A percentile compares a stretch with the other conserved stretches of the same genome.
Evolutionary conservation across 2,113 vertebrate genomes (phyloP).

Genomic region (Dinomys branickii): DNA sequence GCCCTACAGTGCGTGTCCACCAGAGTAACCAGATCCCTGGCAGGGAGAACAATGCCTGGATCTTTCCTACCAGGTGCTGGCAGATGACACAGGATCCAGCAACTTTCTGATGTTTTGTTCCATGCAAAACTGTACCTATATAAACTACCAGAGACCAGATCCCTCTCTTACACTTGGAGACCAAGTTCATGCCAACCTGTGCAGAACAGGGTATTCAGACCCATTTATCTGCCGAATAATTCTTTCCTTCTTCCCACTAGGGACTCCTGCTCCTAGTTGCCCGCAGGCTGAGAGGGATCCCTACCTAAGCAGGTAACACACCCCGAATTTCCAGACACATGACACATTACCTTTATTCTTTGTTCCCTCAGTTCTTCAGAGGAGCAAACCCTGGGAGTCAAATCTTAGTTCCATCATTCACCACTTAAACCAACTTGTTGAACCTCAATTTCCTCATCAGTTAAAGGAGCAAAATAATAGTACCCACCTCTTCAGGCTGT

Average conservation of each 20-base stretch:
- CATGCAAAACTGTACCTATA: not conserved
- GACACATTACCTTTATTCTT: not conserved
- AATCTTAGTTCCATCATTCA: not conserved
- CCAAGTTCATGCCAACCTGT: not conserved
- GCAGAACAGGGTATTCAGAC: not conserved
- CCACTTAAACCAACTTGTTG: not conserved
- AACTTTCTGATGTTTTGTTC: not conserved
- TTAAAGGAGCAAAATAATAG: not conserved
- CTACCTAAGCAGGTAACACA: not conserved
- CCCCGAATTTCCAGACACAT: not conserved
- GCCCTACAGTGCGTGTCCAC: not conserved
- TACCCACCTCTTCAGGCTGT: not conserved
- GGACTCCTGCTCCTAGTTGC: not conserved
- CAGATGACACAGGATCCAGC: not conserved
- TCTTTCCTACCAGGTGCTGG: not conserved
- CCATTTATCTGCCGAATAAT: no score
- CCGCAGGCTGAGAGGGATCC: not conserved
- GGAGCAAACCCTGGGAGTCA: not conserved
- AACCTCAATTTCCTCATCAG: not conserved
- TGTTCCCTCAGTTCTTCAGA: not conserved
- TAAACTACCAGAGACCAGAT: not conserved
- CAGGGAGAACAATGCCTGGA: not conserved
- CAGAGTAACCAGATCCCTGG: not conserved
- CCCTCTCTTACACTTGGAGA: not conserved
- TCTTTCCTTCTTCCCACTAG: not conserved